Percentiles rank a stretch among this genome's conserved stretches.
Evolutionary conservation across 2,797 vertebrate genomes (phyloP).

Genomic region (Myotis pilosus): DNA sequence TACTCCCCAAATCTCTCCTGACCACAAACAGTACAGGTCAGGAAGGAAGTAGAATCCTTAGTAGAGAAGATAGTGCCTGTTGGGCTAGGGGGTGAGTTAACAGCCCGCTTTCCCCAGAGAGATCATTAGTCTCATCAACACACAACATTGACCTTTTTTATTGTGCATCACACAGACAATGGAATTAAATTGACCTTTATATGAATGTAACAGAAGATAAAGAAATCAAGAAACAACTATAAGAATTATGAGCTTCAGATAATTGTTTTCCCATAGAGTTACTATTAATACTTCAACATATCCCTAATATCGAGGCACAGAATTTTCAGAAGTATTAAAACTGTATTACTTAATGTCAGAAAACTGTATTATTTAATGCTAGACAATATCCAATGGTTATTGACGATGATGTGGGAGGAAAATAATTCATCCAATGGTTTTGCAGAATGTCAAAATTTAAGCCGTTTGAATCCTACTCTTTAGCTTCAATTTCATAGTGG

Average conservation of each 20-base stretch:
- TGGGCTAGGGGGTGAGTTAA: background rate
- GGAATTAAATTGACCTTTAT: background rate
- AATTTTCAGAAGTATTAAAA: background rate
- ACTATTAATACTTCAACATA: background rate
- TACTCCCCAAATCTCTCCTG: background rate
- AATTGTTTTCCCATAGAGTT: background rate
- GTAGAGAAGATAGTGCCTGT: background rate
- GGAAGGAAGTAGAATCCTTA: background rate
- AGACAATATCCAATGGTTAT: background rate
- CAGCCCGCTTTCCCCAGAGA: background rate
- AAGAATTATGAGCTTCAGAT: background rate
- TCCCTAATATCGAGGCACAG: background rate
- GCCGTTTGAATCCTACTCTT: background rate
- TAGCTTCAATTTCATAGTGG: background rate
- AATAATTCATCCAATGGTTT: background rate
- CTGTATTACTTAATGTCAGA: background rate
- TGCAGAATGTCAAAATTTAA: constrained; percentile 4
- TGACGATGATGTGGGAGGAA: background rate
- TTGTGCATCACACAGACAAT: background rate
- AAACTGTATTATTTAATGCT: constrained; percentile 4
- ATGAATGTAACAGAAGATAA: background rate
- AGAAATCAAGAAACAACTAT: background rate
- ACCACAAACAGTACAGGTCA: background rate
- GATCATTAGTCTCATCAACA: background rate
- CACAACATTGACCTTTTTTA: background rate